A percentile compares a stretch with the other conserved stretches of the same genome.
phyloP scores from a whole-genome alignment of 1,140 invertebrate genomes.

The Eurosta solidaginis region DNA sequence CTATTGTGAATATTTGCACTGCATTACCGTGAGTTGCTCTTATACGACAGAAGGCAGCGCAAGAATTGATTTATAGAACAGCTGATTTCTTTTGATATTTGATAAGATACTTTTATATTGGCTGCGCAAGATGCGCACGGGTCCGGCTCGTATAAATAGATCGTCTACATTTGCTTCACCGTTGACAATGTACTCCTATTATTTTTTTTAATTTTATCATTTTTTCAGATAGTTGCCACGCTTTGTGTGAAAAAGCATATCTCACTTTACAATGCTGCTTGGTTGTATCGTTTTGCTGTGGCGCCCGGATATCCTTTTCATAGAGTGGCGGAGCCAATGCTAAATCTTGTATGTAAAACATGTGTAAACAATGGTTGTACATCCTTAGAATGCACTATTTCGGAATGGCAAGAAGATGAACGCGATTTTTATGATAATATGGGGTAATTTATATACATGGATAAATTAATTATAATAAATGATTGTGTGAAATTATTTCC shows the following conservation, averaged over 20 bases:
- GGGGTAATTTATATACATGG: slow-evolving; percentile 31
- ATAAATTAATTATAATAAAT: not conserved
- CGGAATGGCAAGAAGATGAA: slow-evolving; percentile 55
- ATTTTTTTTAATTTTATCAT: not conserved
- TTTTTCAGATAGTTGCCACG: slow-evolving; percentile 40
- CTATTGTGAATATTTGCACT: no score
- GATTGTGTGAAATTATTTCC: slow-evolving; percentile 6
- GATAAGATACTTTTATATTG: no score
- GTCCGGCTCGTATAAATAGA: not conserved
- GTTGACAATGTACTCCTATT: not conserved
- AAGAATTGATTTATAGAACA: no score
- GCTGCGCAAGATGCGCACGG: not conserved
- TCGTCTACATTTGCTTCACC: no score
- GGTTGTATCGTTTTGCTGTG: slow-evolving; percentile 56
- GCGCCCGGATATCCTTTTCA: slow-evolving; percentile 48
- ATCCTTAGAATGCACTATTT: slow-evolving; percentile 51
- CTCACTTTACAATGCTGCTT: slow-evolving; percentile 53
- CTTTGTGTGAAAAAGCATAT: slow-evolving; percentile 53
- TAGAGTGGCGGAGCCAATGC: slow-evolving; percentile 55
- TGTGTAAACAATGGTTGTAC: slow-evolving; percentile 44
- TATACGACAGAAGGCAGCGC: no score
- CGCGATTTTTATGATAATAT: slow-evolving; percentile 51
- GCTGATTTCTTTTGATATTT: no score
- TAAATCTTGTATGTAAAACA: slow-evolving; percentile 44
- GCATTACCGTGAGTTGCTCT: no score